Evolutionary conservation across 2,113 vertebrate genomes (phyloP), one percentile per base, ranked within the genome.

Genomic region (Pan troglodytes): DNA sequence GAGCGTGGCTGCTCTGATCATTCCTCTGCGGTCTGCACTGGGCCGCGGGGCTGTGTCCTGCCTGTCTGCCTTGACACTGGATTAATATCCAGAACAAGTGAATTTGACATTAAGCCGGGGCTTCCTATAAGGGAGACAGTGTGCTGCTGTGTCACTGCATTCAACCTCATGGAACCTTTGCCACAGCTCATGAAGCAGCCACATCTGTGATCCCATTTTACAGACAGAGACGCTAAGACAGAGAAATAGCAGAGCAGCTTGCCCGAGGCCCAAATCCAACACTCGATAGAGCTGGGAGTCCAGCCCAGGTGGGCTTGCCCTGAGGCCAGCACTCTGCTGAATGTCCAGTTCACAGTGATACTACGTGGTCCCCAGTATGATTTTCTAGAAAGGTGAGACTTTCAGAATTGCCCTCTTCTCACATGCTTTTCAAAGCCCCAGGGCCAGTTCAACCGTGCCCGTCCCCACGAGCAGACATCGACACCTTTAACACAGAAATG

Each of bases 1-100:
- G n/a, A 40, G 8, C 5, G 27, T 3, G 27, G 20, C 38, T 16
- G 7, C 12, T n/a, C 16, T 1, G 48, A 17, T 20, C 16, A 8
- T 3, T 32, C 86, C 50, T 3, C 1, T 6, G 13, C 12, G 0
- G 16, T 0, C 64, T 18, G 23, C 48, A 2, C 5, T 11, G 0
- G 1, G n/a, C 50, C 13, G 0, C 35, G 0, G 25, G n/a, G 59
- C 76, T 25, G 68, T 27, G 17, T 1, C 61, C 45, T 17, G 0
- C 0, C 48, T 64, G 6, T 88, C 32, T 1, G 0, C 4, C 7
- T 14, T 0, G 25, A n/a, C 0, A 0, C 4, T 0, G n/a, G 55
- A 2, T 3, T 1, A 2, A 1, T 0, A 30, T 4, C 61, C 0
- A 1, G 7, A 32, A 5, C 23, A 7, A 25, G 27, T 2, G 61